phyloP scores from a whole-genome alignment of 2,797 vertebrate genomes.

The Chloroceryle amazona region DNA sequence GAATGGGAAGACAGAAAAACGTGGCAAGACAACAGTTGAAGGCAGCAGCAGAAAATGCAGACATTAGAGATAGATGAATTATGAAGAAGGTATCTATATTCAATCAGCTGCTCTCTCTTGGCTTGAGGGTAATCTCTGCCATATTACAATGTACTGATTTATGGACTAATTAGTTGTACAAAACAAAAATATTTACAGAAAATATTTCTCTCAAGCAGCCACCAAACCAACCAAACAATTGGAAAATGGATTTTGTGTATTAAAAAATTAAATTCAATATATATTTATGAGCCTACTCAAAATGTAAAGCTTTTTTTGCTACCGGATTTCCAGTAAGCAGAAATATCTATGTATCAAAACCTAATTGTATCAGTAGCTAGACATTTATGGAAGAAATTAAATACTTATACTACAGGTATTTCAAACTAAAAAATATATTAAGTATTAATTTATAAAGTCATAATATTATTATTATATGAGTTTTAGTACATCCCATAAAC shows the following conservation, averaged over 20 bases:
- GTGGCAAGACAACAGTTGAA: not conserved
- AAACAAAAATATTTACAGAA: slow-evolving; percentile 80
- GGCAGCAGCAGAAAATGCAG: slow-evolving; percentile 22
- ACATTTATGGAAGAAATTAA: slow-evolving; percentile 76
- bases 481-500: slow-evolving; percentile 63
- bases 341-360: slow-evolving; percentile 80
- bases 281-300: slow-evolving; percentile 86
- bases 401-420: slow-evolving; percentile 40
- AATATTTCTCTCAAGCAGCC: slow-evolving; percentile 63
- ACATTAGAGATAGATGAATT: slow-evolving; percentile 28
- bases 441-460: slow-evolving; percentile 73
- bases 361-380: slow-evolving; percentile 71
- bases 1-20: not conserved
- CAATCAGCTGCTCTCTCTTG: slow-evolving; percentile 47
- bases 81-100: slow-evolving; percentile 25
- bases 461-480: slow-evolving; percentile 67
- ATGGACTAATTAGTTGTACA: slow-evolving; percentile 83
- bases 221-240: slow-evolving; percentile 73
- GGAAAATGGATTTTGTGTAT: slow-evolving; percentile 79
- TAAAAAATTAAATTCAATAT: slow-evolving; percentile 86
- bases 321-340: slow-evolving; percentile 76
- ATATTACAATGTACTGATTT: slow-evolving; percentile 78
- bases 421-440: slow-evolving; percentile 56
- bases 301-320: slow-evolving; percentile 75
- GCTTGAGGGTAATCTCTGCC: slow-evolving; percentile 77